phyloP scores from a whole-genome alignment of 2,113 vertebrate genomes.

The Sialia sialis region DNA sequence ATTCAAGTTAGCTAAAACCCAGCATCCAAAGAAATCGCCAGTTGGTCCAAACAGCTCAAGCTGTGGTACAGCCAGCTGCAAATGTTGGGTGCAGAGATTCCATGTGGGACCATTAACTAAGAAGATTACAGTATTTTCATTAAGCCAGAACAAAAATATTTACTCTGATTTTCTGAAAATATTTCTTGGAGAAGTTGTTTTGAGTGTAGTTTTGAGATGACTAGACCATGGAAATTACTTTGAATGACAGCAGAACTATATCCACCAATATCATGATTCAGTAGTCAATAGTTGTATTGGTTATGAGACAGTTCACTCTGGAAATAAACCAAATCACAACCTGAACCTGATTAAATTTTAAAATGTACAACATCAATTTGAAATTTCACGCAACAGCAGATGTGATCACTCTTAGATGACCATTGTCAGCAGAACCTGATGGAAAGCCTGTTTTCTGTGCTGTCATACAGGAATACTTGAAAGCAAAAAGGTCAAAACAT shows the following conservation, averaged over 20 bases:
- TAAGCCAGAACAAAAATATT: background rate
- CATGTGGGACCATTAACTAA: background rate
- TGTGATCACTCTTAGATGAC: background rate
- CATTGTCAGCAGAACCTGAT: background rate
- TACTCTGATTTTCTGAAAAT: background rate
- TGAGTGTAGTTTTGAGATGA: background rate
- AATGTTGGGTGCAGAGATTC: background rate
- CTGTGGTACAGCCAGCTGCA: background rate
- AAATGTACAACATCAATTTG: background rate
- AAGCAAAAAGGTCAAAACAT: background rate
- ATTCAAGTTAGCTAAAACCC: background rate
- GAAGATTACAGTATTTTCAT: background rate
- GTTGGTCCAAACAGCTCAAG: background rate
- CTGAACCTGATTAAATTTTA: background rate
- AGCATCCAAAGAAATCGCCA: background rate
- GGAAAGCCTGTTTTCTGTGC: background rate
- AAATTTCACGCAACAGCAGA: background rate
- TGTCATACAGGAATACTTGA: background rate
- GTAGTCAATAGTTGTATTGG: background rate
- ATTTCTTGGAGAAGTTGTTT: background rate
- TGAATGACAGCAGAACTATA: background rate
- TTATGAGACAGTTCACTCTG: background rate
- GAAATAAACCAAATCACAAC: background rate
- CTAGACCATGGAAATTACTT: background rate
- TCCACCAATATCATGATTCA: background rate